These are phyloP conservation scores for Nezara viridula DNA, from an alignment of 2,888 invertebrate genomes.

Conservation along the genomic window DNA sequence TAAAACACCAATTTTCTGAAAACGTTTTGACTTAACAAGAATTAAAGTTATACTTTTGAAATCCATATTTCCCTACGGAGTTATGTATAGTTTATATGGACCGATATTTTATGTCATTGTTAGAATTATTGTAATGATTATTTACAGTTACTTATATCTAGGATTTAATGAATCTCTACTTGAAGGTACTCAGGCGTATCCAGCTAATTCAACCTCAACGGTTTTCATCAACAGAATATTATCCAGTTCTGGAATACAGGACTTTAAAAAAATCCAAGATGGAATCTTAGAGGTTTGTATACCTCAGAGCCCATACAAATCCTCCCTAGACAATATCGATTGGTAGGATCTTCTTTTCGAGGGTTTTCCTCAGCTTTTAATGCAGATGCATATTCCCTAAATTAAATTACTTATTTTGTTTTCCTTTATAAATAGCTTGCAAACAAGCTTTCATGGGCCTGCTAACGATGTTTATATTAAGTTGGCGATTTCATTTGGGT, in stretches of 20 bases:
- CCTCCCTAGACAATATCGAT: not conserved
- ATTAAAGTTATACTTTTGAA: too few species aligned
- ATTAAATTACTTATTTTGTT: not conserved
- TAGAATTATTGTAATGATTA: too few species aligned
- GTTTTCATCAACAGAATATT: not conserved
- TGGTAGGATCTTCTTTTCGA: not conserved
- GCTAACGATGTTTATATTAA: too few species aligned
- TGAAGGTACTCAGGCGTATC: not conserved
- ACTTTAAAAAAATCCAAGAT: not conserved
- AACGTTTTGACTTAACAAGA: too few species aligned
- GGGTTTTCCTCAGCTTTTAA: not conserved
- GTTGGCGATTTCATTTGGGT: too few species aligned
- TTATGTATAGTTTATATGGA: too few species aligned
- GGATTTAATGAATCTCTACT: not conserved
- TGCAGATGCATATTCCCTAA: not conserved
- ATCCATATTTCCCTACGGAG: too few species aligned
- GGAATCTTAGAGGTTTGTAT: not conserved
- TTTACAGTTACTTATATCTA: not conserved
- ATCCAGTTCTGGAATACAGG: not conserved
- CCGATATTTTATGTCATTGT: too few species aligned
- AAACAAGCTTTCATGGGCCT: too few species aligned
- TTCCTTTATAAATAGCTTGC: too few species aligned
- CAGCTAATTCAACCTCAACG: not conserved
- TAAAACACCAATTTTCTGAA: too few species aligned
- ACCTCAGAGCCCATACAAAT: not conserved